Conservation (phyloP, 2,113 vertebrate genomes). For the Coryphaenoides rupestris region DNA sequence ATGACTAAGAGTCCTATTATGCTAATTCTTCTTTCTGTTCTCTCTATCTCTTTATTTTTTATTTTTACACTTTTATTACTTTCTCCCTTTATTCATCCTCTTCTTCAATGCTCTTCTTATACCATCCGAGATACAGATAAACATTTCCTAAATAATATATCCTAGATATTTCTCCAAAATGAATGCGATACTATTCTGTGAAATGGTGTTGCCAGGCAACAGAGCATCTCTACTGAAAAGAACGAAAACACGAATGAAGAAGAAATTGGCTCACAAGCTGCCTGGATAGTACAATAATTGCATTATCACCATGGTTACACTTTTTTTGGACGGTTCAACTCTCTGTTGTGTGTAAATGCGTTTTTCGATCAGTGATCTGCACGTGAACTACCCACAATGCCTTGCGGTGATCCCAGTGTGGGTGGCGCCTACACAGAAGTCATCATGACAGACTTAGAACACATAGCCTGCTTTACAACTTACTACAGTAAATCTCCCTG, state of each 20-base stretch:
- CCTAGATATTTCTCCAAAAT: no score
- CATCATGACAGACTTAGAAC: no score
- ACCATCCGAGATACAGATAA: no score
- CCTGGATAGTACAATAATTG: background rate
- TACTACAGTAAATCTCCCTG: background rate
- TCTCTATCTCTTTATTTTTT: conserved; percentile 9
- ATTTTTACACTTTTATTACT: background rate
- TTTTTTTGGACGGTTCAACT: no score
- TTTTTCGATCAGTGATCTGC: background rate
- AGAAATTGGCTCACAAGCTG: background rate
- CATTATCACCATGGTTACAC: no score
- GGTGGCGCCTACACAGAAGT: background rate
- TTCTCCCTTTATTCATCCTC: background rate
- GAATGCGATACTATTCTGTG: background rate
- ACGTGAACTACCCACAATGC: conserved; percentile 30
- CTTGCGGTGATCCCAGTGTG: conserved; percentile 25
- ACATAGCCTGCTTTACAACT: background rate
- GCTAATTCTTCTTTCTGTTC: background rate
- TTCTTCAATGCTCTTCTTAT: background rate
- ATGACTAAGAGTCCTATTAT: background rate
- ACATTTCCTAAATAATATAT: no score
- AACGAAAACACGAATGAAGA: background rate
- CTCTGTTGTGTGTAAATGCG: no score
- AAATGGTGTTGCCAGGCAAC: conserved; percentile 56
- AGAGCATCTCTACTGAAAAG: background rate